Percentiles rank a stretch among this genome's conserved stretches.
phyloP scores from a whole-genome alignment of 2,113 vertebrate genomes.

The rat (Rattus norvegicus) region GRCr8 NC_086039.1:42063001-42063500 shows the following conservation, averaged over 20 bases:
- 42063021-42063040: background rate
- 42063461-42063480: slow-evolving; percentile 40
- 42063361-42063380: background rate
- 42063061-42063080: background rate
- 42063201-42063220: background rate
- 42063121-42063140: background rate
- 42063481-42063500: background rate
- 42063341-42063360: background rate
- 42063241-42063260: background rate
- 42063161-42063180: background rate
- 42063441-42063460: slow-evolving; percentile 1
- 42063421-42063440: background rate
- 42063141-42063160: background rate
- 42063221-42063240: background rate
- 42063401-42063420: slow-evolving; percentile 4
- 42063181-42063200: background rate
- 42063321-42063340: background rate
- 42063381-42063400: slow-evolving; percentile 4
- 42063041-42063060: background rate
- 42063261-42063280: background rate
- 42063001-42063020: background rate
- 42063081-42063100: background rate
- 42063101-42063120: background rate
- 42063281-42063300: background rate
- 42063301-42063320: background rate